These are phyloP conservation scores for Spilarctia lutea DNA, from an alignment of 2,888 invertebrate genomes.

Conservation along the genomic window DNA sequence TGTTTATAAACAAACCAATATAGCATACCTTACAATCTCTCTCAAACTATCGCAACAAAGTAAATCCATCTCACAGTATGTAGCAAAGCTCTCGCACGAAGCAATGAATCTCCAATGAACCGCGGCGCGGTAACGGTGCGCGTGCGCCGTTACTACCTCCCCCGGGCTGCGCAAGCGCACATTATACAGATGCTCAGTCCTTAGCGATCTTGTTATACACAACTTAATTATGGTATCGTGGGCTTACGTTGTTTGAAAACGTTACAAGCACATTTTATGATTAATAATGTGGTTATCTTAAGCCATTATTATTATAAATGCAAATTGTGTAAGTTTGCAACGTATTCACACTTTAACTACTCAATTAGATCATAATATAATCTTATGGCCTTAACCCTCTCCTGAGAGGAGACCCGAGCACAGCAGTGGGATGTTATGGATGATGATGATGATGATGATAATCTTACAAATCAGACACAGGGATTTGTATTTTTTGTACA, in stretches of 20 bases:
- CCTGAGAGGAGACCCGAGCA: too few relatives aligned
- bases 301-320: background rate
- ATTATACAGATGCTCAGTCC: background rate
- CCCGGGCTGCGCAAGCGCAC: constrained; percentile 21
- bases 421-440: too few relatives aligned
- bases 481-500: background rate
- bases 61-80: constrained; percentile 5
- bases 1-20: too few relatives aligned
- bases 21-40: background rate
- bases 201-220: background rate
- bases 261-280: constrained; percentile 5
- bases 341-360: background rate
- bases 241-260: background rate
- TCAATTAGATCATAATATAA: background rate
- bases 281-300: background rate
- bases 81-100: constrained; percentile 16
- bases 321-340: background rate
- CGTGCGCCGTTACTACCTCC: constrained; percentile 40
- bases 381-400: too few relatives aligned
- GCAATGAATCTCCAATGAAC: constrained; percentile 44
- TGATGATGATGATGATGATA: too few relatives aligned
- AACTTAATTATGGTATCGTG: background rate
- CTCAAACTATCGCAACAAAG: background rate
- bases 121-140: constrained; percentile 38
- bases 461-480: background rate